A percentile compares a stretch with the other conserved stretches of the same genome.
Conservation (phyloP, 2,797 vertebrate genomes). For the Bucorvus abyssinicus region DNA sequence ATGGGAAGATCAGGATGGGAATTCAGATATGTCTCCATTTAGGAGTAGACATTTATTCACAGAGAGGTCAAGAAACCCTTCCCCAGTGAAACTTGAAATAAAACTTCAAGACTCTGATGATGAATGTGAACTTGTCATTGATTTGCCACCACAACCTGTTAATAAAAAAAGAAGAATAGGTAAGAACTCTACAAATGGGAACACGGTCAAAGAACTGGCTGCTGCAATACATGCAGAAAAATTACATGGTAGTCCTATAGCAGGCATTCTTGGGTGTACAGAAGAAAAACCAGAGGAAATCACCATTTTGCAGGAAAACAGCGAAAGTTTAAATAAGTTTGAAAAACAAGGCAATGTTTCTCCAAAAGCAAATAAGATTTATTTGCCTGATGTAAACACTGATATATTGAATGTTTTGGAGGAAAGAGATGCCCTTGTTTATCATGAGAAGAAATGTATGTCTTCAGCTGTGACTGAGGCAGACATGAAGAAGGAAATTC, state of each 20-base stretch:
- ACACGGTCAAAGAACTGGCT: background rate
- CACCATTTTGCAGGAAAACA: background rate
- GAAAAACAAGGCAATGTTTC: background rate
- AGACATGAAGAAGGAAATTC: background rate
- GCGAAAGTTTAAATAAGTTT: background rate
- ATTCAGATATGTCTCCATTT: background rate
- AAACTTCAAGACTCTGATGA: conserved; percentile 70
- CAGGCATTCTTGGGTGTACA: background rate
- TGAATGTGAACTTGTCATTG: conserved; percentile 75
- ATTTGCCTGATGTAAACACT: background rate
- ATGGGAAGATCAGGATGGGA: background rate
- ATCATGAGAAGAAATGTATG: background rate
- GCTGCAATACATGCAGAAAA: background rate
- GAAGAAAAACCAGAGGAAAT: background rate
- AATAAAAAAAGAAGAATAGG: conserved; percentile 19
- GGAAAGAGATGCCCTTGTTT: background rate
- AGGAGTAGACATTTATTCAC: background rate
- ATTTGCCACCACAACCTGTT: conserved; percentile 42
- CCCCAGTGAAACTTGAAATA: background rate
- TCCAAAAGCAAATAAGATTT: background rate
- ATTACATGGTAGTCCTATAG: background rate
- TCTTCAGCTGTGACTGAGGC: background rate
- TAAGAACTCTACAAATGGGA: background rate
- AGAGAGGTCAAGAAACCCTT: conserved; percentile 20
- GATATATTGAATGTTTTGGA: background rate